These are phyloP conservation scores for Nyctalus aviator DNA, from an alignment of 2,797 vertebrate species.

Conservation along the genomic window DNA sequence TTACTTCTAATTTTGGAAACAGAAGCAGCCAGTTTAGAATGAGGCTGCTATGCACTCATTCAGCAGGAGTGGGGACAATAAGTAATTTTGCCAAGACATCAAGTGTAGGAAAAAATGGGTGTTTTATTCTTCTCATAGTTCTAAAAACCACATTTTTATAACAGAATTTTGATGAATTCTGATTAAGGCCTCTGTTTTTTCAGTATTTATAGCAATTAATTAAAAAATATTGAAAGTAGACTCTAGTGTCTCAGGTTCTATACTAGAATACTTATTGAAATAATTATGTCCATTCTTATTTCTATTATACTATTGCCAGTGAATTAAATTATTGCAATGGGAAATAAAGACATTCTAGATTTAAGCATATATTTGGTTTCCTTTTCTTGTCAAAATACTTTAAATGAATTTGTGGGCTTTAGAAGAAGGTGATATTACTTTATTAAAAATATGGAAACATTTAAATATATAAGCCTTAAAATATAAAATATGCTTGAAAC, in stretches of 20 bases:
- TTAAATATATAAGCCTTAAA: conserved; percentile 45
- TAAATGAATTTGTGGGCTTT: conserved; percentile 19
- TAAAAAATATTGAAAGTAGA: conserved; percentile 11
- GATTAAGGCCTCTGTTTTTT: conserved; percentile 13
- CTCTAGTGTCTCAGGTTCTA: not conserved
- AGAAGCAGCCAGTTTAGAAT: conserved; percentile 50
- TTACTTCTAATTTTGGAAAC: conserved; percentile 77
- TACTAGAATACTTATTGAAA: conserved; percentile 32
- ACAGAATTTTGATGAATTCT: not conserved
- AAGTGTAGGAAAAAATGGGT: not conserved
- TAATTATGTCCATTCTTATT: not conserved
- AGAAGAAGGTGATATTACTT: conserved; percentile 17
- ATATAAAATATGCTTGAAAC: conserved; percentile 41
- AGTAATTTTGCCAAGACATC: conserved; percentile 7
- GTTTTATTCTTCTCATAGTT: conserved; percentile 23
- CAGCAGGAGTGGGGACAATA: not conserved
- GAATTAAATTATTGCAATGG: conserved; percentile 52
- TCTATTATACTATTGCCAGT: conserved; percentile 7
- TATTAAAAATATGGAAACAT: conserved; percentile 28
- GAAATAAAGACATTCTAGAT: conserved; percentile 55
- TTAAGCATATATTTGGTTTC: conserved; percentile 49
- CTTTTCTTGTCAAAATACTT: conserved; percentile 58
- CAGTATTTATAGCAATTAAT: conserved; percentile 10
- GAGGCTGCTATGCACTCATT: conserved; percentile 19
- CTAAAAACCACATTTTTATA: conserved; percentile 1